Evolutionary conservation across 2,113 vertebrate genomes (phyloP), one percentile per base, ranked within the genome.

Genomic region (Pavo muticus): DNA sequence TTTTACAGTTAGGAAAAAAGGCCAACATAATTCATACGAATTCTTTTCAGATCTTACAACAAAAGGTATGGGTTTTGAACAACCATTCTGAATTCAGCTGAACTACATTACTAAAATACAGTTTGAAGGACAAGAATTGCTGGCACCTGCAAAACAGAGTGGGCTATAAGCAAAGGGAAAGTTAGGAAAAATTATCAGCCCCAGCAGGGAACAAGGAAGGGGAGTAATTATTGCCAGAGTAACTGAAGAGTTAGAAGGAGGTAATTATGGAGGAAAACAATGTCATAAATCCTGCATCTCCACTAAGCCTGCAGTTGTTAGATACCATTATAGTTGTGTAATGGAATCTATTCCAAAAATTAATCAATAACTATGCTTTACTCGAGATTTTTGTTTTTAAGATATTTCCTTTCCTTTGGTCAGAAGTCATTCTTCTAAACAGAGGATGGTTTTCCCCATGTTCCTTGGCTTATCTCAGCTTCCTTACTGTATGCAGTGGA

Each of bases 51-150:
- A 56, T 59, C 76, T 91, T 80, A 18, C 23, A 80, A 63, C 45
- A 87, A 56, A 84, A 88, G 65, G 73, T 48, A 56, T 6, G 20
- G 54, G 21, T 76, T 87, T 87, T 6, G 77, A 91, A 93, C 79
- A 88, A 89, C 35, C 87, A 65, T 16, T 90, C 68, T 19, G 47
- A 84, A 93, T 88, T 92, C 91, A 84, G 11, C 32, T 72, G 65
- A 91, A 75, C 57, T 37, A 20, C 3, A 5, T 45, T 44, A 87
- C 84, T 27, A 44, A 72, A 71, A 91, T 61, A 64, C 11, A 17
- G 47, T 68, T 64, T 84, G 74, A 92, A 91, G 87, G 81, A 75
- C 70, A 92, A 56, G 84, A 82, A 94, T 29, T 57, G 63, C 70
- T 87, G 77, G 77, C 60, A 95, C 87, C 69, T 91, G 84, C 47